Evolutionary conservation across 2,797 vertebrate species (phyloP).

Genomic region (Gymnodraco acuticeps): DNA sequence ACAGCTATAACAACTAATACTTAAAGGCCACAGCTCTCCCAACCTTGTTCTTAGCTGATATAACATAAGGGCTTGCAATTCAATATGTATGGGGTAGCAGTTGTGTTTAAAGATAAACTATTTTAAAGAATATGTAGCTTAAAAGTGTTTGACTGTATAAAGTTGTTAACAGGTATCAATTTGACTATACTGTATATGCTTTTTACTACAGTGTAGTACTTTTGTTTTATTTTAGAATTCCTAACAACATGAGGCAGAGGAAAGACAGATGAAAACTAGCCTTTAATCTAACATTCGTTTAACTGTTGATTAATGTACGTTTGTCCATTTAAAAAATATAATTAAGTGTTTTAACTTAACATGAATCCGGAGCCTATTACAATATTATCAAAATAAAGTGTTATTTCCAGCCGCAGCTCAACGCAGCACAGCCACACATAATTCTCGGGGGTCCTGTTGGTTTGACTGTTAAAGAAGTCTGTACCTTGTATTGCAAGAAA

Average conservation of each 20-base stretch:
- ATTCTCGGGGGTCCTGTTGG: slow-evolving; percentile 30
- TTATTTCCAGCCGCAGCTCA: slow-evolving; percentile 39
- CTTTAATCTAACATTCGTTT: no score
- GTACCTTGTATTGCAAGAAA: slow-evolving; percentile 66
- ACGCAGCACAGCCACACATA: slow-evolving; percentile 25
- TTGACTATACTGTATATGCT: no score
- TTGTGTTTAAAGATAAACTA: not conserved
- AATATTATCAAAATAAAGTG: slow-evolving; percentile 35
- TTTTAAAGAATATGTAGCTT: no score
- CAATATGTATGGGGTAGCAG: not conserved
- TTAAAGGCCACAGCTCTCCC: not conserved
- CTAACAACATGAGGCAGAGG: no score
- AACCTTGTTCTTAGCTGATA: not conserved
- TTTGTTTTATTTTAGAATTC: no score
- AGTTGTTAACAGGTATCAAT: no score
- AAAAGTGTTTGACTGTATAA: no score
- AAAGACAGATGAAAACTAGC: no score
- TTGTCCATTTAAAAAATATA: no score
- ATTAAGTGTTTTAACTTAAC: slow-evolving; percentile 3
- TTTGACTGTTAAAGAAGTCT: slow-evolving; percentile 49
- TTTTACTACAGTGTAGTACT: no score
- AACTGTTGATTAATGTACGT: no score
- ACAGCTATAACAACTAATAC: not conserved
- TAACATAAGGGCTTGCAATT: slow-evolving; percentile 2
- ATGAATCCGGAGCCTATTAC: slow-evolving; percentile 4